These are phyloP conservation scores for Drosophila ohnishii DNA, from an alignment of 1,140 invertebrate genomes.

Conservation along the genomic window DNA sequence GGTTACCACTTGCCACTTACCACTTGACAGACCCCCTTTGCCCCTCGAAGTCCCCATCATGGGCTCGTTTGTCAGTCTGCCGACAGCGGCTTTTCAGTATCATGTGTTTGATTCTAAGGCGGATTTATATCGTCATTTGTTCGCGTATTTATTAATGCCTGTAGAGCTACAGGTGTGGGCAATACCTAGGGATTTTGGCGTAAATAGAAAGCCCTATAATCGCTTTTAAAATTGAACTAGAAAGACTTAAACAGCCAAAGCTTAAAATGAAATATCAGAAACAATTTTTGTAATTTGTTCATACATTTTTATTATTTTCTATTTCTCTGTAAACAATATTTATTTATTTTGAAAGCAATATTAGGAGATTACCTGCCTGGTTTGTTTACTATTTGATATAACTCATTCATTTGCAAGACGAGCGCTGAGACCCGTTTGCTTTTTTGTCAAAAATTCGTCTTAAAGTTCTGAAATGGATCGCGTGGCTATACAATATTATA, in stretches of 20 bases:
- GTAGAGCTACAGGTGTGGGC: not conserved
- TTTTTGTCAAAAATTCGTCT: slow-evolving; percentile 10
- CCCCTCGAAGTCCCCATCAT: not conserved
- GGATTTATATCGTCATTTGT: slow-evolving; percentile 46
- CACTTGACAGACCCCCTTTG: not conserved
- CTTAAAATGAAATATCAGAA: not conserved
- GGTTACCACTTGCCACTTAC: slow-evolving; percentile 20
- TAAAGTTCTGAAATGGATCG: slow-evolving; percentile 11
- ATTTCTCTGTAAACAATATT: not conserved
- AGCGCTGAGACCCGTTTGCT: slow-evolving; percentile 10
- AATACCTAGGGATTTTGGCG: not conserved
- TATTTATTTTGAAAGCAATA: not conserved
- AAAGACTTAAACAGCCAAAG: not conserved
- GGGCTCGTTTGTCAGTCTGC: slow-evolving; percentile 16
- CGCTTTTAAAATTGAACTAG: not conserved
- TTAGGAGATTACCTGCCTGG: too few species aligned
- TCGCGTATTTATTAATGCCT: slow-evolving; percentile 28
- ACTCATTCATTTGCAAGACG: not conserved
- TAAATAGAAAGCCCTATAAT: not conserved
- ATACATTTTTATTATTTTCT: not conserved
- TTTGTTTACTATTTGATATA: slow-evolving; percentile 10
- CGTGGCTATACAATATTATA: slow-evolving; percentile 8
- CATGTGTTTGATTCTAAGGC: slow-evolving; percentile 66
- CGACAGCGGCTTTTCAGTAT: slow-evolving; percentile 48
- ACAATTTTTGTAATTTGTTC: not conserved